Base-by-base conservation (phyloP, 2,888 invertebrate genomes). In the Meteorus cinctellus region DNA sequence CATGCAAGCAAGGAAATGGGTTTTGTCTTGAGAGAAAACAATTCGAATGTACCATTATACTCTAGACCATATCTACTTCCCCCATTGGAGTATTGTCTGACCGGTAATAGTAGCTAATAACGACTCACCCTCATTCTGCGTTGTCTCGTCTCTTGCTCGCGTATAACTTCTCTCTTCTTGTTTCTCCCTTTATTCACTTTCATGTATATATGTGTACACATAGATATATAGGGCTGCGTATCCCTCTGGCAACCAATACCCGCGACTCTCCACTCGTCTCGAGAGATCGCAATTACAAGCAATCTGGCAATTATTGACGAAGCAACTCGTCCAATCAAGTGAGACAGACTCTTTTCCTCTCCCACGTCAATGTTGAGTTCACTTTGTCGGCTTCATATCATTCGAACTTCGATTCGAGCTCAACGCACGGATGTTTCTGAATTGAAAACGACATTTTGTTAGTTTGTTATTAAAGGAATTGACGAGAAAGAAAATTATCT, bases 201-300 rank as follows among this genome's bases (percentile, higher is more conserved):
- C 55, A 55, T 19, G n/a, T 19, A 24, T n/a, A n/a, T n/a, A 55
- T 34, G 34, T 34, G 8, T 34, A 8, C 8, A 34, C 8, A 34
- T 4, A 34, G 34, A 34, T 19, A 55, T 19, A 19, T 55, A 55
- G 10, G n/a, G 48, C 16, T 14, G n/a, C 48, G n/a, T 48, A 76
- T 80, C 77, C 78, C 66, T 73, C 68, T 76, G 70, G 72, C 74
- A 45, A 55, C 66, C 68, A 72, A 68, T 76, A 71, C 72, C 55
- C 51, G 72, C 80, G 70, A 77, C 77, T 78, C 82, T 83, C 82
- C 82, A 84, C 82, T 84, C 82, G 87, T 87, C 87, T 87, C 86
- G 82, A 87, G 85, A 84, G 85, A 83, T 85, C 85, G 86, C 86
- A 87, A 86, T 87, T 87, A 87, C 86, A 83, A 86, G 85, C 86